phyloP scores from a whole-genome alignment of 2,113 vertebrate species.

The Myrmecophaga tridactyla region DNA sequence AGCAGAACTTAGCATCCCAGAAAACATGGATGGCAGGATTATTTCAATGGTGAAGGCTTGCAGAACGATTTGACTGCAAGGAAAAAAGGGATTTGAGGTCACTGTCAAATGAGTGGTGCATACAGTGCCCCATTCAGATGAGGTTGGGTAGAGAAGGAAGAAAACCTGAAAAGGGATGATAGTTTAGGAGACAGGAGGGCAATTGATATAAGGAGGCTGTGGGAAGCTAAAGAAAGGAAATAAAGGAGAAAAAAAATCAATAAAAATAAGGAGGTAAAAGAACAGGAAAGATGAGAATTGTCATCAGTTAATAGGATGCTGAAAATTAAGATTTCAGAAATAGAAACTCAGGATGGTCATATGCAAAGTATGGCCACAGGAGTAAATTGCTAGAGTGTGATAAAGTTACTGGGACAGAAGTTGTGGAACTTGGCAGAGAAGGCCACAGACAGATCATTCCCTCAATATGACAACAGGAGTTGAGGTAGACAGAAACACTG shows the following conservation, averaged over 20 bases:
- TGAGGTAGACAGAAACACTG: slow-evolving; percentile 67
- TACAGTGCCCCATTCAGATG: background rate
- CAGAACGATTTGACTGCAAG: background rate
- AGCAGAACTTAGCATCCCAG: background rate
- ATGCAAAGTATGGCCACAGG: background rate
- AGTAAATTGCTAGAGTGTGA: slow-evolving; percentile 34
- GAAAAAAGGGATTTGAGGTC: background rate
- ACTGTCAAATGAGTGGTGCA: background rate
- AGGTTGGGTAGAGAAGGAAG: background rate
- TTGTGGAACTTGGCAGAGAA: background rate
- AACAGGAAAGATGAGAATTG: background rate
- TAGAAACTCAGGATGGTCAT: background rate
- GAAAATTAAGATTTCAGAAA: slow-evolving; percentile 37
- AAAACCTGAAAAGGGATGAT: background rate
- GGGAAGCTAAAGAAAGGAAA: background rate
- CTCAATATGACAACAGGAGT: slow-evolving; percentile 24
- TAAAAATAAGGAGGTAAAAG: background rate
- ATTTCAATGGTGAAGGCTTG: background rate
- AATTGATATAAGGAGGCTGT: background rate
- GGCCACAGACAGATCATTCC: background rate
- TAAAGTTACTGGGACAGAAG: background rate
- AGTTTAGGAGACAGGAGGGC: background rate
- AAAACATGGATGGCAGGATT: background rate
- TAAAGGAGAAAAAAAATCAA: background rate
- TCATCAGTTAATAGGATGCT: background rate